These are phyloP conservation scores for Pasiphila rectangulata DNA, from an alignment of 2,888 invertebrate species.

Conservation along the genomic window DNA sequence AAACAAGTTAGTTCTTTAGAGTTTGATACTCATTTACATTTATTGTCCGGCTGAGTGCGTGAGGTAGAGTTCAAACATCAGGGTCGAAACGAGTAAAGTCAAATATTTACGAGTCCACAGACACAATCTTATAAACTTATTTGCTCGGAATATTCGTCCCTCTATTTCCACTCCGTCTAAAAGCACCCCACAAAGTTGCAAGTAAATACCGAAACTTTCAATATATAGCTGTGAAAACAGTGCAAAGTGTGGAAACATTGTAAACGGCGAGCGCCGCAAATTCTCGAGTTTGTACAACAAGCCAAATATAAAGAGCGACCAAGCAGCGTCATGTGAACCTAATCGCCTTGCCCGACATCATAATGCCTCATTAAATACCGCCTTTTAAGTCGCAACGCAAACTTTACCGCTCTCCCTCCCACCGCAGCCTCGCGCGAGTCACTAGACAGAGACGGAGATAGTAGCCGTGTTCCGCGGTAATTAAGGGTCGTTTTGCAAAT, in stretches of 20 bases:
- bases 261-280: constrained; percentile 44
- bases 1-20: no score
- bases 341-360: constrained; percentile 76
- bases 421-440: constrained; percentile 34
- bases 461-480: constrained; percentile 79
- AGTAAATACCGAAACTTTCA: constrained; percentile 6
- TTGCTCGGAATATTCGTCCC: background rate
- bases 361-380: constrained; percentile 79
- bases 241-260: constrained; percentile 15
- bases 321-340: constrained; percentile 75
- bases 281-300: constrained; percentile 55
- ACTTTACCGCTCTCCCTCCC: constrained; percentile 52
- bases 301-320: constrained; percentile 76
- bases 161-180: constrained; percentile 1
- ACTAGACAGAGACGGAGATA: constrained; percentile 63
- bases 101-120: background rate
- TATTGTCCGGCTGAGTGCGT: no score
- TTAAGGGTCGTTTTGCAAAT: constrained; percentile 88
- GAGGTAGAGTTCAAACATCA: background rate
- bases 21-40: no score
- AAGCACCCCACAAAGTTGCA: constrained; percentile 9
- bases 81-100: background rate
- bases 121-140: background rate
- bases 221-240: constrained; percentile 4
- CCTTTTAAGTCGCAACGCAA: constrained; percentile 66